Percentiles rank a stretch among this genome's conserved stretches.
Evolutionary conservation across 1,140 invertebrate genomes (phyloP).

Genomic region (Ylistrum balloti): DNA sequence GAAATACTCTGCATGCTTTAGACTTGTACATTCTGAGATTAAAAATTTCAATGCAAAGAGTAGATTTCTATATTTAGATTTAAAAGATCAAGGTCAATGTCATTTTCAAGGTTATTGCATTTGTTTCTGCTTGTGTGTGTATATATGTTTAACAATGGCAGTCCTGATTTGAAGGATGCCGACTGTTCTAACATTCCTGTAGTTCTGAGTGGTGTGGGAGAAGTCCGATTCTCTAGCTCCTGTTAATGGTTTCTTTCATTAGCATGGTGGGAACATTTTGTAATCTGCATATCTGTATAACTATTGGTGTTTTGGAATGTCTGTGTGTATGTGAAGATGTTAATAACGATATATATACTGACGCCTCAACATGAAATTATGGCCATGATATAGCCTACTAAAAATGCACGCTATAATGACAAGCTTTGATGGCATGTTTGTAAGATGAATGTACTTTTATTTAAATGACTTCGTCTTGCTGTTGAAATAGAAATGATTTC

Average conservation of each 20-base stretch:
- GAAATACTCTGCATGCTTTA: not conserved
- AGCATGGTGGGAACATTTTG: not conserved
- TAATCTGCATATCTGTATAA: not conserved
- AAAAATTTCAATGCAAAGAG: not conserved
- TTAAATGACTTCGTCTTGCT: not conserved
- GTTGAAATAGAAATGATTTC: not conserved
- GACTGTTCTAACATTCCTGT: not conserved
- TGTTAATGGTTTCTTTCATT: not conserved
- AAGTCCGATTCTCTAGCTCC: not conserved
- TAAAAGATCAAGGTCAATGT: not conserved
- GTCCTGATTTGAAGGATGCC: not conserved
- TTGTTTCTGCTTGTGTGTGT: not conserved
- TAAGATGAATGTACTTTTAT: conserved; percentile 21
- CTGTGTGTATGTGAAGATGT: not conserved
- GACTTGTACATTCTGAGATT: not conserved
- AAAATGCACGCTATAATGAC: not conserved
- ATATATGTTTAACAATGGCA: not conserved
- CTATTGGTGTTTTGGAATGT: not conserved
- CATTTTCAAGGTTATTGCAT: not conserved
- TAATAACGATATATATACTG: not conserved
- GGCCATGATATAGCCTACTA: not conserved
- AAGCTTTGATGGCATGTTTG: not conserved
- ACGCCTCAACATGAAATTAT: not conserved
- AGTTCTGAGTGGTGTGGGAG: not conserved
- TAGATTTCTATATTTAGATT: conserved; percentile 23